A percentile compares a stretch with the other conserved stretches of the same genome.
Conservation (phyloP, 2,797 vertebrate species). For the Potorous gilbertii region DNA sequence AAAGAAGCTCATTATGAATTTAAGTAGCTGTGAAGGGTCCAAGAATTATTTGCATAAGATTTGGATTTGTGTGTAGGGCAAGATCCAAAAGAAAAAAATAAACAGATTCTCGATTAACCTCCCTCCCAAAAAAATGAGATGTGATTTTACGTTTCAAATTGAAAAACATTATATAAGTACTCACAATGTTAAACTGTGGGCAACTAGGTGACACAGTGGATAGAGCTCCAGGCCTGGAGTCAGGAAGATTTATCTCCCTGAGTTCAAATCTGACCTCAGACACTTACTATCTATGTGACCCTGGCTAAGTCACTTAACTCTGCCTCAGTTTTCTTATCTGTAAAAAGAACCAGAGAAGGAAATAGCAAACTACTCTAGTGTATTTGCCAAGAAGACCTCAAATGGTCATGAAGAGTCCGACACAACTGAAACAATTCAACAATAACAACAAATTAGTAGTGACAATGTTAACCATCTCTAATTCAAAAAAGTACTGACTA, state of each 20-base stretch:
- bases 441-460: not conserved
- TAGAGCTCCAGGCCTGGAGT: not conserved
- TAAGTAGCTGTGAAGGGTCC: not conserved
- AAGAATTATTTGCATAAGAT: not conserved
- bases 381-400: not conserved
- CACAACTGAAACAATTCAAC: not conserved
- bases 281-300: not conserved
- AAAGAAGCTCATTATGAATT: not conserved
- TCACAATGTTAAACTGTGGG: not conserved
- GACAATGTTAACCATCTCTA: not conserved
- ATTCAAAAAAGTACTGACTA: not conserved
- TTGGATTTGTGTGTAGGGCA: not conserved
- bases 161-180: not conserved
- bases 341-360: not conserved
- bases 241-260: not conserved
- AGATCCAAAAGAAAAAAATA: not conserved
- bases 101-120: not conserved
- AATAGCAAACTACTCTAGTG: not conserved
- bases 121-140: too few species aligned
- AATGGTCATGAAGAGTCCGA: not conserved
- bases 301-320: not conserved
- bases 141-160: not conserved
- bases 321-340: not conserved
- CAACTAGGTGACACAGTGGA: not conserved
- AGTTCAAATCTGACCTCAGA: not conserved